Evolutionary conservation across 2,113 vertebrate genomes (phyloP).

Genomic region (Motacilla alba): DNA sequence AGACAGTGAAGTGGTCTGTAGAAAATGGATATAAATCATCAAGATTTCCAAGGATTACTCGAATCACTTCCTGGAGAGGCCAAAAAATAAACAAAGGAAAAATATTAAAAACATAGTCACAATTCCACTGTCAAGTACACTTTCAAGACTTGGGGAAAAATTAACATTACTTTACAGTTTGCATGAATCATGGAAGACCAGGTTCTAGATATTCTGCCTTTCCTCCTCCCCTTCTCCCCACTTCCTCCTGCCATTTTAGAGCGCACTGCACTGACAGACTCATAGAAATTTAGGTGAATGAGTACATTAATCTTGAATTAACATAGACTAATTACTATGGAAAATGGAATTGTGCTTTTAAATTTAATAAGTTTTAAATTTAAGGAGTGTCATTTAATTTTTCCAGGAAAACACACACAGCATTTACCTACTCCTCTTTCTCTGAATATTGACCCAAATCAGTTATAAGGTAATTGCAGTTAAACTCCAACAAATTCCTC

Average conservation of each 20-base stretch:
- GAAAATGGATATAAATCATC: constrained; percentile 73
- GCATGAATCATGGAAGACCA: neutral
- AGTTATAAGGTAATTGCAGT: neutral
- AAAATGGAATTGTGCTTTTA: neutral
- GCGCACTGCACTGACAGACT: neutral
- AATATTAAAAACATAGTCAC: neutral
- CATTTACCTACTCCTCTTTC: neutral
- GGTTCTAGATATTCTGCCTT: neutral
- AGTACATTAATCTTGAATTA: neutral
- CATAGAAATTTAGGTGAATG: neutral
- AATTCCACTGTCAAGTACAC: neutral
- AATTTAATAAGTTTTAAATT: neutral
- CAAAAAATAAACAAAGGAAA: neutral
- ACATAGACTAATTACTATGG: neutral
- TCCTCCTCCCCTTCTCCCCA: rapidly evolving
- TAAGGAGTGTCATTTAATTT: neutral
- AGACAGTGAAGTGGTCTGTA: constrained; percentile 74
- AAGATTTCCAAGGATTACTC: constrained; percentile 74
- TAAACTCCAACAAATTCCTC: neutral
- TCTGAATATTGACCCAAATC: neutral
- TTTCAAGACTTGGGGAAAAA: neutral
- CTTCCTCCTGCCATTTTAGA: neutral
- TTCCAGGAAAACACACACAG: neutral
- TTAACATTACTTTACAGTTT: neutral
- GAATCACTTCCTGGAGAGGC: constrained; percentile 71